Evolutionary conservation across 2,888 invertebrate species (phyloP).

Genomic region (Kryphioiulus occultus): DNA sequence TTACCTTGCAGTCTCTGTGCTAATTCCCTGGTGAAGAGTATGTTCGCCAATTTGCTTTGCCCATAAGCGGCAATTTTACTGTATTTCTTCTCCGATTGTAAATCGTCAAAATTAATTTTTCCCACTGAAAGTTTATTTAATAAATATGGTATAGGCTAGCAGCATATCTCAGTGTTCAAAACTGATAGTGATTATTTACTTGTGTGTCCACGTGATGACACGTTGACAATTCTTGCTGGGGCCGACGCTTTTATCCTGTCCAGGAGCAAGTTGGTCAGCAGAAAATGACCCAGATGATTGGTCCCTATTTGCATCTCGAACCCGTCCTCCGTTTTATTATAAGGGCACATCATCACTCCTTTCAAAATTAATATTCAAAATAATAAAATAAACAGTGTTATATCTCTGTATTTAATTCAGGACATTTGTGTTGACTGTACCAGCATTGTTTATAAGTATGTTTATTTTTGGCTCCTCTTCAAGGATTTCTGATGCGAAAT

Average conservation of each 20-base stretch:
- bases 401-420: no score
- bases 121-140: no score
- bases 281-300: slow-evolving; percentile 72
- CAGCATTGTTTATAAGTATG: slow-evolving; percentile 82
- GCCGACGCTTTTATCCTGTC: slow-evolving; percentile 70
- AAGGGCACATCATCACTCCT: slow-evolving; percentile 76
- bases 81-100: slow-evolving; percentile 73
- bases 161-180: no score
- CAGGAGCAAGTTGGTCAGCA: slow-evolving; percentile 76
- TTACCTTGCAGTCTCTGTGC: slow-evolving; percentile 71
- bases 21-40: slow-evolving; percentile 76
- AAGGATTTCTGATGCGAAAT: slow-evolving; percentile 67
- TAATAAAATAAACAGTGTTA: no score
- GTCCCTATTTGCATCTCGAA: slow-evolving; percentile 83
- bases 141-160: no score
- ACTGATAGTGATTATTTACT: no score
- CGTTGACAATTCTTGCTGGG: slow-evolving; percentile 76
- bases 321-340: slow-evolving; percentile 75
- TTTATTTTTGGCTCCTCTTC: slow-evolving; percentile 72
- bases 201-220: slow-evolving; percentile 77
- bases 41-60: slow-evolving; percentile 81
- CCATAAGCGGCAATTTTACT: slow-evolving; percentile 72
- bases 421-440: no score
- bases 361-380: no score
- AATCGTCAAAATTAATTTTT: slow-evolving; percentile 72